A percentile compares a stretch with the other conserved stretches of the same genome.
These are phyloP conservation scores for Cryptotermes secundus DNA, from an alignment of 1,140 invertebrate genomes.

Conservation along the genomic window DNA sequence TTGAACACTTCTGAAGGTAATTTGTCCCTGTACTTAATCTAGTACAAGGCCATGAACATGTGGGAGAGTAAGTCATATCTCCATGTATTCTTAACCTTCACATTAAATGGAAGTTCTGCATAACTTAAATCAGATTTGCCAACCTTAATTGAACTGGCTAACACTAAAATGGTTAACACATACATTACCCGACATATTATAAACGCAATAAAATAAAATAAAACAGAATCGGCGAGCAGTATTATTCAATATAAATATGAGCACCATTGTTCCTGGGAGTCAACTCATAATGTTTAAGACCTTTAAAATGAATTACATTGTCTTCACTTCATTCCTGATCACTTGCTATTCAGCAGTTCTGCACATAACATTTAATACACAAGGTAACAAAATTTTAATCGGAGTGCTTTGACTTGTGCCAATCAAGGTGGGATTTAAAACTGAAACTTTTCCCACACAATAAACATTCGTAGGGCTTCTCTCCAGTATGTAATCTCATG, in stretches of 20 bases:
- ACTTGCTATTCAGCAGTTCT: background rate
- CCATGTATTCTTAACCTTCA: background rate
- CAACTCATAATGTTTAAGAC: background rate
- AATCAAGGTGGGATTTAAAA: constrained; percentile 11
- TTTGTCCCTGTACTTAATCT: too few species aligned
- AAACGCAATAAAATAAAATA: background rate
- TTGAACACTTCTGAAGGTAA: too few species aligned
- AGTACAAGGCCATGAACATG: too few species aligned
- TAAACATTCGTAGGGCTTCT: background rate
- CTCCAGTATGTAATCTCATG: background rate
- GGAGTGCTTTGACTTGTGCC: background rate
- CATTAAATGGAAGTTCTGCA: background rate
- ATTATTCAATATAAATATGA: background rate
- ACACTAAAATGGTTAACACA: background rate
- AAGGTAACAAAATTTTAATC: background rate
- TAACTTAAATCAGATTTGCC: background rate
- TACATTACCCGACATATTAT: background rate
- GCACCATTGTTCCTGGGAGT: background rate
- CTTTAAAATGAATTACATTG: background rate
- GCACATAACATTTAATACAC: background rate
- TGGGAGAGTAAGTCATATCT: too few species aligned
- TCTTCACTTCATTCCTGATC: background rate
- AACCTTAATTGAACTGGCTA: background rate
- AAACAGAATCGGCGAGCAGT: background rate
- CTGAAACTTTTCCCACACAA: constrained; percentile 6